Conservation (phyloP, 2,797 vertebrate genomes). For the Meda fulgida region DNA sequence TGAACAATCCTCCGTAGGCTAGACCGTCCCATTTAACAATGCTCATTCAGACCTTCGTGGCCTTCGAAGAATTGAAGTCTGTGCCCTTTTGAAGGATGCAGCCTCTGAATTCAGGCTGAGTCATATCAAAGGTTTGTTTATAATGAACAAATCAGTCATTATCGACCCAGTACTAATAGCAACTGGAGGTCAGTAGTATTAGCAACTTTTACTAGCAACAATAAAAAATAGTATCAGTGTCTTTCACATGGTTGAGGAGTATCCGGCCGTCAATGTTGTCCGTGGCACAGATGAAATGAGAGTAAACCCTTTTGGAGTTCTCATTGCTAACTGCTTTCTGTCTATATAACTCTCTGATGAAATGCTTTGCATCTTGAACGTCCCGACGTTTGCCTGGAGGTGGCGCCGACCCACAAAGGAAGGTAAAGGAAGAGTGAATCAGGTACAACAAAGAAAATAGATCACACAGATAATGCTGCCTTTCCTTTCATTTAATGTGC, state of each 20-base stretch:
- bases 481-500: neutral
- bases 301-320: constrained; percentile 73
- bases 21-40: too few relatives aligned
- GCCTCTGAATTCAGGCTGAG: too few relatives aligned
- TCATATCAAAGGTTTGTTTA: too few relatives aligned
- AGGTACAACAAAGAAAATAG: constrained; percentile 38
- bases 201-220: too few relatives aligned
- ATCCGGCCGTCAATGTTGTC: constrained; percentile 79
- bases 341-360: constrained; percentile 75
- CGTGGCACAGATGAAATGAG: constrained; percentile 82
- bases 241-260: constrained; percentile 77
- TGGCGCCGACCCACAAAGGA: constrained; percentile 26
- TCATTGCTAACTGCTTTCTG: constrained; percentile 69
- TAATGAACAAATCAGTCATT: too few relatives aligned
- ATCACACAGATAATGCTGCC: too few relatives aligned
- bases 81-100: too few relatives aligned
- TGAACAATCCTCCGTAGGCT: too few relatives aligned
- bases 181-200: too few relatives aligned
- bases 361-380: constrained; percentile 66
- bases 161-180: too few relatives aligned
- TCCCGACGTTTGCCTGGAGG: constrained; percentile 71
- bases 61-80: too few relatives aligned
- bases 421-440: constrained; percentile 55
- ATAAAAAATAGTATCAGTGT: constrained; percentile 62
- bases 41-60: too few relatives aligned